Evolutionary conservation across 2,888 invertebrate genomes (phyloP).

Genomic region (Ectemnius lituratus): DNA sequence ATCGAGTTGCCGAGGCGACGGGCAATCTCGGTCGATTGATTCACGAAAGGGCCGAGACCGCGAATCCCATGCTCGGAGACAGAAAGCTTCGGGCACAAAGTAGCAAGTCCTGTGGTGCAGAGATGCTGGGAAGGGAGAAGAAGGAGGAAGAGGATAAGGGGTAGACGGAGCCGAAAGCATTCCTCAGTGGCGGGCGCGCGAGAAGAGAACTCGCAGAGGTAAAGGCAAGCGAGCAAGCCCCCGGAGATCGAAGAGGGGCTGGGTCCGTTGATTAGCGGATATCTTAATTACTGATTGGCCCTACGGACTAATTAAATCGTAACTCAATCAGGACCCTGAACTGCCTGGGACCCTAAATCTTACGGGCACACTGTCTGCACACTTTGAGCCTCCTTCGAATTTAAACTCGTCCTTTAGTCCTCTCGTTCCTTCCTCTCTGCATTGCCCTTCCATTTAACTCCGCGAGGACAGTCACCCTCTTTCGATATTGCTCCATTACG

Average conservation of each 20-base stretch:
- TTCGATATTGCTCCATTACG: too few relatives aligned
- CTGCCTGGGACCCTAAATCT: slow-evolving; percentile 49
- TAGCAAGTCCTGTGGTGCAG: slow-evolving; percentile 7
- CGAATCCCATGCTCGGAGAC: slow-evolving; percentile 20
- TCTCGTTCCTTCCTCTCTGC: slow-evolving; percentile 6
- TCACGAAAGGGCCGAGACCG: slow-evolving; percentile 21
- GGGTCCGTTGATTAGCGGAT: slow-evolving; percentile 72
- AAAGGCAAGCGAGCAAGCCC: slow-evolving; percentile 19
- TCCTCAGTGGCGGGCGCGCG: too few relatives aligned
- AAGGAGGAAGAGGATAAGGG: slow-evolving; percentile 8
- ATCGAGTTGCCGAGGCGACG: slow-evolving; percentile 20
- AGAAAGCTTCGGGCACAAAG: slow-evolving; percentile 36
- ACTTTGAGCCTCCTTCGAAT: slow-evolving; percentile 43
- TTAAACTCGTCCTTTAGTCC: slow-evolving; percentile 25
- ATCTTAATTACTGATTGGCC: slow-evolving; percentile 76
- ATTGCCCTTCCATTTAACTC: slow-evolving; percentile 38
- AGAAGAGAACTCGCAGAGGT: slow-evolving; percentile 13
- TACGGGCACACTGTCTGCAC: slow-evolving; percentile 51
- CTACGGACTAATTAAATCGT: slow-evolving; percentile 75
- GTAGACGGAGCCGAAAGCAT: slow-evolving; percentile 19
- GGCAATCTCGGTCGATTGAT: slow-evolving; percentile 41
- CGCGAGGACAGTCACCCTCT: slow-evolving; percentile 4
- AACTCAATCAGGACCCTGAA: slow-evolving; percentile 71
- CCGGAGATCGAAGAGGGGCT: slow-evolving; percentile 38
- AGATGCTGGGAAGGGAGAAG: neutral